Conservation (phyloP, 2,888 invertebrate genomes). For the Aricia artaxerxes region DNA sequence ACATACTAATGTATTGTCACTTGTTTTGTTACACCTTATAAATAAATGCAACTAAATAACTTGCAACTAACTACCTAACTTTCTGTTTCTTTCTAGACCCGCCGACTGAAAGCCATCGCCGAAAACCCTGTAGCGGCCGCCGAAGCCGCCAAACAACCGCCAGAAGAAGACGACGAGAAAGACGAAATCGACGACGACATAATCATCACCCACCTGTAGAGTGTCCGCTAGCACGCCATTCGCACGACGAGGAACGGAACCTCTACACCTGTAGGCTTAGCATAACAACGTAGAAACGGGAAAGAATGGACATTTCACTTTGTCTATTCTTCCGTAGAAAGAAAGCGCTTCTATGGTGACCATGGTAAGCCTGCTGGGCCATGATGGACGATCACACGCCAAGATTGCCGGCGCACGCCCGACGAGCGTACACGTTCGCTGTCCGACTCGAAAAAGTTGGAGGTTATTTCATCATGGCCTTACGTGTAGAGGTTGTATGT, state of each 20-base stretch:
- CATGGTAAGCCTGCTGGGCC: not conserved
- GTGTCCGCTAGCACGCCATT: conserved; percentile 28
- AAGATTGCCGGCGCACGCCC: not conserved
- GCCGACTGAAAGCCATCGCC: conserved; percentile 86
- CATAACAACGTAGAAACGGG: too few relatives aligned
- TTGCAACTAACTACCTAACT: too few relatives aligned
- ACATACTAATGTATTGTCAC: too few relatives aligned
- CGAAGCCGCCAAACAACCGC: conserved; percentile 84
- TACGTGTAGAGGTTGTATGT: not conserved
- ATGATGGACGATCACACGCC: not conserved
- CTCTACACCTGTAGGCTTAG: not conserved
- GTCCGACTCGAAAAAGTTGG: not conserved
- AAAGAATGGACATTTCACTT: too few relatives aligned
- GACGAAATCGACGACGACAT: conserved; percentile 94
- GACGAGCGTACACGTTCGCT: too few relatives aligned
- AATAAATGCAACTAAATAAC: too few relatives aligned
- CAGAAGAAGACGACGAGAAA: conserved; percentile 92
- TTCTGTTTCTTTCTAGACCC: conserved; percentile 64
- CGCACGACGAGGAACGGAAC: conserved; percentile 24
- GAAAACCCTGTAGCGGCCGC: conserved; percentile 82
- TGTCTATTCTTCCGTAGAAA: too few relatives aligned
- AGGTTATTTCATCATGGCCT: not conserved
- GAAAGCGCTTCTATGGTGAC: too few relatives aligned
- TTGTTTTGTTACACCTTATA: too few relatives aligned
- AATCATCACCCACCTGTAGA: conserved; percentile 90